Percentiles rank a stretch among this genome's conserved stretches.
phyloP scores from a whole-genome alignment of 92 coral and sea anemone genomes.

The Anthopleura xanthogrammica region DNA sequence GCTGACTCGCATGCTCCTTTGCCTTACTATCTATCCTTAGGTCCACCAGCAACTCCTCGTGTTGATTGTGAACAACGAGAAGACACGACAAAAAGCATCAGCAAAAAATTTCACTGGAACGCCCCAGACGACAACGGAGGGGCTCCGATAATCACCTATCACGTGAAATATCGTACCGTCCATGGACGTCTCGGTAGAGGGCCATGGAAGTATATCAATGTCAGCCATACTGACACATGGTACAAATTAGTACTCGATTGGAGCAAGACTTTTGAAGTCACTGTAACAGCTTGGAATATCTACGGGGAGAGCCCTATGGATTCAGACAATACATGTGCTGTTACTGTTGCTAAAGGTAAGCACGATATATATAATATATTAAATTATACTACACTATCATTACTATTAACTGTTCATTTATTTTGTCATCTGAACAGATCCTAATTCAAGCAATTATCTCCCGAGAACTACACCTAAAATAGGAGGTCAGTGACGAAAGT shows the following conservation, averaged over 20 bases:
- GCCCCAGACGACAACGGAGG: conserved; percentile 26
- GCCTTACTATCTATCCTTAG: background rate
- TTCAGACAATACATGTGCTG: conserved; percentile 13
- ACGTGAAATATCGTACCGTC: conserved; percentile 28
- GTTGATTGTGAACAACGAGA: conserved; percentile 23
- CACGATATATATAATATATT: background rate
- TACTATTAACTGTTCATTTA: background rate
- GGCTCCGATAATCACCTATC: conserved; percentile 1
- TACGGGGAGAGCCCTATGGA: conserved; percentile 27
- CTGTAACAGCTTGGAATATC: conserved; percentile 37
- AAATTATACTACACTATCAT: too few species aligned
- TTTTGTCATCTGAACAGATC: background rate
- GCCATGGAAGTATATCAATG: conserved; percentile 17
- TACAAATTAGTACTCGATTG: conserved; percentile 15
- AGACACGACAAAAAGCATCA: background rate
- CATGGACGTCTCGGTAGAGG: conserved; percentile 8
- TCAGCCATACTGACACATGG: conserved; percentile 31
- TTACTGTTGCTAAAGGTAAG: conserved; percentile 10
- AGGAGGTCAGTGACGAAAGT: background rate
- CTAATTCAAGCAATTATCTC: background rate
- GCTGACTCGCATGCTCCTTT: background rate
- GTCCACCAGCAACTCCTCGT: conserved; percentile 17
- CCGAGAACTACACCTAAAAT: background rate
- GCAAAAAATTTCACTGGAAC: conserved; percentile 20
- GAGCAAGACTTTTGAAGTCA: conserved; percentile 14